These are phyloP conservation scores for Temnothorax unifasciatus DNA, from an alignment of 2,888 invertebrate species.

Conservation along the genomic window DNA sequence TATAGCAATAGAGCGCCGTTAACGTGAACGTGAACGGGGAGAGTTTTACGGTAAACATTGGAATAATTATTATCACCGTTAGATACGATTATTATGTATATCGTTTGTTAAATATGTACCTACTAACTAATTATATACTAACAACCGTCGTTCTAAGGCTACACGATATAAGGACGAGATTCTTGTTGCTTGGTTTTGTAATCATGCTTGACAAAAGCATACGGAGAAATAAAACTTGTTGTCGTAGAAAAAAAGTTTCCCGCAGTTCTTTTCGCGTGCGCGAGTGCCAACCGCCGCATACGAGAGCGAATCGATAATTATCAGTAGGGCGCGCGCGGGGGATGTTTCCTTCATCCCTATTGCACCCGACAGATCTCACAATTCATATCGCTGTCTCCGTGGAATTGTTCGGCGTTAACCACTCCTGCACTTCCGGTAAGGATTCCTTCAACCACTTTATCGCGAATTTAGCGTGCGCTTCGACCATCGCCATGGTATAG, in stretches of 20 bases:
- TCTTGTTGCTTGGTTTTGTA: slow-evolving; percentile 87
- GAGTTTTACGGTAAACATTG: slow-evolving; percentile 64
- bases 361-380: not conserved
- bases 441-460: slow-evolving; percentile 77
- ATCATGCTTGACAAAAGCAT: slow-evolving; percentile 86
- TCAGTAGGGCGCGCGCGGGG: too few species aligned
- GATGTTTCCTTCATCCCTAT: not conserved
- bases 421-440: slow-evolving; percentile 73
- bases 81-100: slow-evolving; percentile 80
- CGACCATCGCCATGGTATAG: slow-evolving; percentile 78
- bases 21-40: slow-evolving; percentile 54
- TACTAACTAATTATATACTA: slow-evolving; percentile 75
- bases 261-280: slow-evolving; percentile 39
- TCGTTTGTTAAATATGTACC: slow-evolving; percentile 84
- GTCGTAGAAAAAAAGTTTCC: slow-evolving; percentile 79
- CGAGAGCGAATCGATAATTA: slow-evolving; percentile 10
- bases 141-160: slow-evolving; percentile 81
- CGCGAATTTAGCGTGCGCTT: slow-evolving; percentile 80
- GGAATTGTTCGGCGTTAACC: slow-evolving; percentile 59
- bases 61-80: slow-evolving; percentile 79
- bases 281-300: not conserved
- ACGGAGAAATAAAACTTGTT: slow-evolving; percentile 84
- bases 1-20: slow-evolving; percentile 71
- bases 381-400: slow-evolving; percentile 31
- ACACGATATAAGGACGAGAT: slow-evolving; percentile 80